Conservation (phyloP, 2,797 vertebrate species). For the Rallus crepitans region DNA sequence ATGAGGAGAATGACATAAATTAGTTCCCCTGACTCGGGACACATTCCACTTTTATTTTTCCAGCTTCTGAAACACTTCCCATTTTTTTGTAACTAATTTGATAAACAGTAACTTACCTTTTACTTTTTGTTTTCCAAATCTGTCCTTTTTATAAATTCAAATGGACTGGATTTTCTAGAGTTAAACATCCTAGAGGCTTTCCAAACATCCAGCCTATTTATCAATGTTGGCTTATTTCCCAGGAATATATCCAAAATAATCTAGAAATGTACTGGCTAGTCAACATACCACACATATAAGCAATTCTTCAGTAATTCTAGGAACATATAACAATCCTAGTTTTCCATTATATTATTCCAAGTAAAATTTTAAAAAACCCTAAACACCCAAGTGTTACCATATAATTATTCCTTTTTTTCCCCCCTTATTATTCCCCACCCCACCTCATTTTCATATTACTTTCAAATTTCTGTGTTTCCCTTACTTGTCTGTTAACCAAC, state of each 20-base stretch:
- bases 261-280: slow-evolving; percentile 1
- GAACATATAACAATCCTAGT: background rate
- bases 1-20: background rate
- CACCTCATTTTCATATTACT: background rate
- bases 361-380: background rate
- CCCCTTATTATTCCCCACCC: background rate
- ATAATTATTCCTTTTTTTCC: background rate
- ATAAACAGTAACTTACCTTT: background rate
- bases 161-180: background rate
- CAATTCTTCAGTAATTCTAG: slow-evolving; percentile 1
- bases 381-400: background rate
- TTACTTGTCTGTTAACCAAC: background rate
- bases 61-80: background rate
- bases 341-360: background rate
- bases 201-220: slow-evolving; percentile 30
- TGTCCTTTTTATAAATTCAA: background rate
- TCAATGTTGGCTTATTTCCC: slow-evolving; percentile 48
- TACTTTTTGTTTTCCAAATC: background rate
- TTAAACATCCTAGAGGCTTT: slow-evolving; percentile 1
- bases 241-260: slow-evolving; percentile 45
- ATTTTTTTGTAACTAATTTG: background rate
- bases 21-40: background rate
- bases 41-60: background rate
- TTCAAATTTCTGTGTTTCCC: background rate
- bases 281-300: background rate